phyloP scores from a whole-genome alignment of 2,797 vertebrate genomes.

The Hoplostethus atlanticus region DNA sequence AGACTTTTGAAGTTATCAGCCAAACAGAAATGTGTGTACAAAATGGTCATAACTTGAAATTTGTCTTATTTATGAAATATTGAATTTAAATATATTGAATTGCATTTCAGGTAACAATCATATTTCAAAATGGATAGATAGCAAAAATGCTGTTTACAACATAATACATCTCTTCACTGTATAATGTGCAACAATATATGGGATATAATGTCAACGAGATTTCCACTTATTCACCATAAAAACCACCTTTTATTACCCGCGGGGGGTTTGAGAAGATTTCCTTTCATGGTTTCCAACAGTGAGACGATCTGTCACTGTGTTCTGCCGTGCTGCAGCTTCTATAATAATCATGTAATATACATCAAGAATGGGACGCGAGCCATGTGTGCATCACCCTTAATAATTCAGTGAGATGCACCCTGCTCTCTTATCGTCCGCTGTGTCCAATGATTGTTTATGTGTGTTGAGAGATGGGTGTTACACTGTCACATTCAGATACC shows the following conservation, averaged over 20 bases:
- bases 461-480: constrained; percentile 1
- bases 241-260: too few relatives aligned
- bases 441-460: constrained; percentile 13
- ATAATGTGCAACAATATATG: background rate
- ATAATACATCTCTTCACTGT: background rate
- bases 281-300: background rate
- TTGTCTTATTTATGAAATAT: too few relatives aligned
- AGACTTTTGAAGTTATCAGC: too few relatives aligned
- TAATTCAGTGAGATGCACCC: constrained; percentile 6
- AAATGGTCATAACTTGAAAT: too few relatives aligned
- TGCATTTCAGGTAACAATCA: background rate
- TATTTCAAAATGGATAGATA: background rate
- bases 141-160: background rate
- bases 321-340: background rate
- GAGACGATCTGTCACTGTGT: background rate
- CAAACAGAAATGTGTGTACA: too few relatives aligned
- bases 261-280: background rate
- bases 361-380: background rate
- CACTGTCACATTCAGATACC: constrained; percentile 9
- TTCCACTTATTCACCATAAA: background rate
- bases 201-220: background rate
- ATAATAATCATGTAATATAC: background rate
- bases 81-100: too few relatives aligned
- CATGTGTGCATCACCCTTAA: background rate
- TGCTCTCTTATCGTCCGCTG: background rate